Percentiles rank a stretch among this genome's conserved stretches.
phyloP scores from a whole-genome alignment of 1,140 invertebrate species.

The Apis mellifera region Amel_HAv3.1 CM009935.2:6171001-6171500 shows the following conservation, averaged over 20 bases:
- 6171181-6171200: conserved; percentile 6
- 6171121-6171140: background rate
- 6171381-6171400: conserved; percentile 24
- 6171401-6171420: conserved; percentile 36
- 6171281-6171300: conserved; percentile 35
- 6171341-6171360: conserved; percentile 26
- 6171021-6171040: too few relatives aligned
- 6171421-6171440: conserved; percentile 37
- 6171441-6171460: conserved; percentile 53
- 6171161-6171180: background rate
- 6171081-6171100: background rate
- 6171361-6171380: background rate
- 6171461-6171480: conserved; percentile 8
- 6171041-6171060: too few relatives aligned
- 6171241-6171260: conserved; percentile 20
- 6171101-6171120: conserved; percentile 5
- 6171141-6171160: background rate
- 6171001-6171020: too few relatives aligned
- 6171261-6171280: conserved; percentile 48
- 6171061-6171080: too few relatives aligned
- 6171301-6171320: conserved; percentile 45
- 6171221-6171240: conserved; percentile 14
- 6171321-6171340: conserved; percentile 42
- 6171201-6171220: conserved; percentile 33
- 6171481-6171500: conserved; percentile 22